Evolutionary conservation across 1,140 invertebrate species (phyloP).

Genomic region (Calliphora vicina): DNA sequence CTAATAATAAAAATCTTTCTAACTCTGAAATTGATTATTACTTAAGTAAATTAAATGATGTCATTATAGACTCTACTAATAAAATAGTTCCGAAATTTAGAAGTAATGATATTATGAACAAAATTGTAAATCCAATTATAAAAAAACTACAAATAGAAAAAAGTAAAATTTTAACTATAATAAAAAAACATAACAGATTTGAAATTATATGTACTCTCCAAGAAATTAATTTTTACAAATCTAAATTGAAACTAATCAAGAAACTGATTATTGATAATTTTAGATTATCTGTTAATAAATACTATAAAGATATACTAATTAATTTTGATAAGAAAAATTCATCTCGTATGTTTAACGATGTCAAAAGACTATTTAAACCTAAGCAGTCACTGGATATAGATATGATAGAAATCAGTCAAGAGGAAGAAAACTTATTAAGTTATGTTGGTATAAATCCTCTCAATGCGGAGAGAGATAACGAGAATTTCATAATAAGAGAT

Average conservation of each 20-base stretch:
- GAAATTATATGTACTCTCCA: background rate
- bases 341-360: conserved; percentile 8
- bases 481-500: background rate
- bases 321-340: background rate
- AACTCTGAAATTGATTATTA: conserved; percentile 21
- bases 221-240: background rate
- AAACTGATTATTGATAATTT: conserved; percentile 22
- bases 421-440: background rate
- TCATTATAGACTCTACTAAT: conserved; percentile 3
- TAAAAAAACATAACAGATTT: conserved; percentile 12
- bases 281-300: background rate
- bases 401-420: background rate
- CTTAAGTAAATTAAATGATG: conserved; percentile 14
- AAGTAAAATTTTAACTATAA: conserved; percentile 14
- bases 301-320: background rate
- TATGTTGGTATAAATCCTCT: background rate
- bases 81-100: conserved; percentile 2
- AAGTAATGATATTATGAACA: background rate
- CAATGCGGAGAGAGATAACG: background rate
- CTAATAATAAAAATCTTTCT: conserved; percentile 5
- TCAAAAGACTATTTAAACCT: background rate
- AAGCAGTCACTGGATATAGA: background rate
- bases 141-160: conserved; percentile 15
- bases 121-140: background rate
- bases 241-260: conserved; percentile 21